phyloP scores from a whole-genome alignment of 2,888 invertebrate species.

The Micoletzkya japonica region DNA sequence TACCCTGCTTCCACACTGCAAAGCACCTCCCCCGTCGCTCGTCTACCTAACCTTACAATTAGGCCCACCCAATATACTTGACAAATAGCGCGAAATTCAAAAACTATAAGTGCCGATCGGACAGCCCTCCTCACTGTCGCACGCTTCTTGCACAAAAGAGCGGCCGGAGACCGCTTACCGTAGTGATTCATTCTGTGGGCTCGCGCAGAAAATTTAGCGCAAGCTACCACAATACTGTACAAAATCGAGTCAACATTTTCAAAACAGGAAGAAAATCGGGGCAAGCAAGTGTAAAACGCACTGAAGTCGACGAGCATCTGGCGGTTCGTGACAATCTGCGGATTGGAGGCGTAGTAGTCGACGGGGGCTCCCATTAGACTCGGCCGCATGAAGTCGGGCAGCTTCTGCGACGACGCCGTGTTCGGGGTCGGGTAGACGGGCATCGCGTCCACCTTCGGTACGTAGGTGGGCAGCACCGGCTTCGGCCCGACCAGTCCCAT shows the following conservation, averaged over 20 bases:
- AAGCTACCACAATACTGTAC: not conserved
- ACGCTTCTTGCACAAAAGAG: too few relatives aligned
- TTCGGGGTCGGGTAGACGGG: constrained; percentile 12
- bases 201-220: too few relatives aligned
- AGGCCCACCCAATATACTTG: not conserved
- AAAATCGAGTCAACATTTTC: not conserved
- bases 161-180: too few relatives aligned
- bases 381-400: constrained; percentile 5
- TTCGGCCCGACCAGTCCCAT: constrained; percentile 24
- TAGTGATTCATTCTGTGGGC: too few relatives aligned
- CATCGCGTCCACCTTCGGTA: constrained; percentile 28
- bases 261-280: not conserved
- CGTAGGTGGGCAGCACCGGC: constrained; percentile 18
- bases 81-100: not conserved
- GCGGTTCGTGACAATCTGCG: constrained; percentile 14
- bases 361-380: constrained; percentile 14
- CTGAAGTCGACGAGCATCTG: constrained; percentile 26
- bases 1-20: constrained; percentile 28
- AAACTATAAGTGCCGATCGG: too few relatives aligned
- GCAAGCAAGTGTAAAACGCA: constrained; percentile 15
- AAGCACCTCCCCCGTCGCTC: not conserved
- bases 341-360: constrained; percentile 25
- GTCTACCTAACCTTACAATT: not conserved
- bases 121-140: too few relatives aligned
- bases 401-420: not conserved